Evolutionary conservation across 2,797 vertebrate genomes (phyloP).

Genomic region (Muscicapa comitata): DNA sequence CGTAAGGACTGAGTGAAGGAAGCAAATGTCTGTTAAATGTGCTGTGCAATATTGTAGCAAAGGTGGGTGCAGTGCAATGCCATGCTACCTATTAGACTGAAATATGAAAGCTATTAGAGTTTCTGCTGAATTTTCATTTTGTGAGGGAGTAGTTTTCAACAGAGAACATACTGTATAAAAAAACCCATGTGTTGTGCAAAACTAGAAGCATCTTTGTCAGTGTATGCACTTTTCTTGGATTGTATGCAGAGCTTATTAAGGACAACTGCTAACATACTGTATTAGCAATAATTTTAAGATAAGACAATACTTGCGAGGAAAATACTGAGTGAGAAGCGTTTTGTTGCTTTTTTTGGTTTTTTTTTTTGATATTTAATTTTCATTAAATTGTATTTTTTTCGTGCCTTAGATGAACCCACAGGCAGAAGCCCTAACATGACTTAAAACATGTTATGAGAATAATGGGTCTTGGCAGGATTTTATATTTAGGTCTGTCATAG

Average conservation of each 20-base stretch:
- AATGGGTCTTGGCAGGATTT: background rate
- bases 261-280: slow-evolving; percentile 1
- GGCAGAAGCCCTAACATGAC: background rate
- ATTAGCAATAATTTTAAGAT: slow-evolving; percentile 43
- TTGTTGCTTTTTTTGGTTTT: background rate
- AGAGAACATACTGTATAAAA: slow-evolving; percentile 27
- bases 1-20: slow-evolving; percentile 38
- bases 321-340: background rate
- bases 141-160: slow-evolving; percentile 57
- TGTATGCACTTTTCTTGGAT: slow-evolving; percentile 26
- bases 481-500: background rate
- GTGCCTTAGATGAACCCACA: background rate
- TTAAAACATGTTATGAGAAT: background rate
- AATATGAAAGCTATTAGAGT: slow-evolving; percentile 72
- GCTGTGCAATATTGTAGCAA: slow-evolving; percentile 51
- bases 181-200: slow-evolving; percentile 40
- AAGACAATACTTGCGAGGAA: background rate
- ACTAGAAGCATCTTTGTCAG: slow-evolving; percentile 38
- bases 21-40: slow-evolving; percentile 64
- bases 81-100: slow-evolving; percentile 66
- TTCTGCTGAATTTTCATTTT: slow-evolving; percentile 74
- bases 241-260: slow-evolving; percentile 28
- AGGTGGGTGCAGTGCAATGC: slow-evolving; percentile 54
- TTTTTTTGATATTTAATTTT: background rate
- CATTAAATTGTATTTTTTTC: background rate